Evolutionary conservation across 2,888 invertebrate genomes (phyloP).

Genomic region (Eurois occulta): DNA sequence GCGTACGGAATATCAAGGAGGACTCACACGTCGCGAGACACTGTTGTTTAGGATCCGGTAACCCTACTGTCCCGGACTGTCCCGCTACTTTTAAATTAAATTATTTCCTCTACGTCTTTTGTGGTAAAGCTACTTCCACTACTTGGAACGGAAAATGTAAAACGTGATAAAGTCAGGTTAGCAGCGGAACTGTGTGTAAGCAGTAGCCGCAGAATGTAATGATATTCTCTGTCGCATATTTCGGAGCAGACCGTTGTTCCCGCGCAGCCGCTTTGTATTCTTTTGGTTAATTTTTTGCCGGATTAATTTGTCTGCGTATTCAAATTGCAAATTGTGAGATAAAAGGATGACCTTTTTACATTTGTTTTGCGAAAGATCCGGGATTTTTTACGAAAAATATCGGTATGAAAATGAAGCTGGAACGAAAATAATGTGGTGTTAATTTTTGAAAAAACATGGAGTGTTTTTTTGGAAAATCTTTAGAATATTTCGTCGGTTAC

Average conservation of each 20-base stretch:
- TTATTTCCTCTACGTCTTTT: conserved; percentile 60
- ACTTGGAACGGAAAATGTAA: conserved; percentile 48
- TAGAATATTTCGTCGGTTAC: conserved; percentile 56
- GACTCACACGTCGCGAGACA: conserved; percentile 69
- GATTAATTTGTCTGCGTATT: conserved; percentile 89
- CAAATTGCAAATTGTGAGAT: conserved; percentile 89
- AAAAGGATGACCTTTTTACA: conserved; percentile 84
- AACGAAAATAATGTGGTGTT: conserved; percentile 56
- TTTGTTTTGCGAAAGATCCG: conserved; percentile 68
- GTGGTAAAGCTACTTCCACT: conserved; percentile 44
- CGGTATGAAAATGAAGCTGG: conserved; percentile 53
- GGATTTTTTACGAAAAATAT: conserved; percentile 61
- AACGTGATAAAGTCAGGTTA: conserved; percentile 60
- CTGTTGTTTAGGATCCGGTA: conserved; percentile 58
- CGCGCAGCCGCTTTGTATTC: conserved; percentile 80
- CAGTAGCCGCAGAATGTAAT: conserved; percentile 71
- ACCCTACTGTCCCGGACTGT: conserved; percentile 41
- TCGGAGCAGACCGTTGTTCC: conserved; percentile 78
- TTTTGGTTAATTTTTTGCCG: conserved; percentile 86
- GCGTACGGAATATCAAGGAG: conserved; percentile 83
- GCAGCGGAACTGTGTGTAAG: conserved; percentile 46
- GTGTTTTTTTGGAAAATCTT: conserved; percentile 22
- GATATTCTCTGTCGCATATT: conserved; percentile 83
- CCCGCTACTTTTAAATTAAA: conserved; percentile 66
- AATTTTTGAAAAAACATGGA: conserved; percentile 45